Conservation (phyloP, 1,140 invertebrate species). For the Radopholus similis region DNA sequence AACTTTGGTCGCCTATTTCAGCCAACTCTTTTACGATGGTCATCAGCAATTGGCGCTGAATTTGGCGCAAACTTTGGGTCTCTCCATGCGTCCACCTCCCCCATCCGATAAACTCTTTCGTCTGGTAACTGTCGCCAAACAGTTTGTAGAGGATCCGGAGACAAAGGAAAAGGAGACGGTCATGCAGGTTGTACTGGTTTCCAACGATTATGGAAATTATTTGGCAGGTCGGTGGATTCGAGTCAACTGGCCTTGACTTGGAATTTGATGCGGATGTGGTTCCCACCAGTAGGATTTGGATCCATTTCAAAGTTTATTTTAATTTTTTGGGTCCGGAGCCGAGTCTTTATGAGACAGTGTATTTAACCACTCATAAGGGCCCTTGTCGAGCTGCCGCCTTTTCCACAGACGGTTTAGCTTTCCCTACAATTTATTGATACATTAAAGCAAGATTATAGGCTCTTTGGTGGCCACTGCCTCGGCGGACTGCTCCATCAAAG, state of each 20-base stretch:
- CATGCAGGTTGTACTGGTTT: background rate
- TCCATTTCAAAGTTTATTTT: constrained; percentile 64
- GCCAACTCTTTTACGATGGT: constrained; percentile 75
- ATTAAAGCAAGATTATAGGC: too few species aligned
- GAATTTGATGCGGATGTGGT: constrained; percentile 85
- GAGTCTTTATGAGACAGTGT: constrained; percentile 87
- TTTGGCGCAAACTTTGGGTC: constrained; percentile 72
- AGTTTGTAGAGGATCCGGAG: constrained; percentile 71
- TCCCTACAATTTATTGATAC: too few species aligned
- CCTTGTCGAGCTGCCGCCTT: constrained; percentile 90
- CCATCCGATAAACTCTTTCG: constrained; percentile 86
- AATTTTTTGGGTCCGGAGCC: constrained; percentile 14
- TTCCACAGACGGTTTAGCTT: constrained; percentile 73
- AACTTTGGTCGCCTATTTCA: constrained; percentile 62
- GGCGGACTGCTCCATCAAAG: constrained; percentile 95
- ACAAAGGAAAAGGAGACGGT: constrained; percentile 39
- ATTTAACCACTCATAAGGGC: constrained; percentile 96
- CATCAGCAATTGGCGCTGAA: constrained; percentile 81
- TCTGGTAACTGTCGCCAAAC: constrained; percentile 77
- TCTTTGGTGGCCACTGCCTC: constrained; percentile 95
- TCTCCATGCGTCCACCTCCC: constrained; percentile 77
- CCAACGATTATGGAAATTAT: constrained; percentile 43
- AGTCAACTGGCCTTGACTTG: constrained; percentile 71
- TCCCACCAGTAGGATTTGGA: constrained; percentile 75
- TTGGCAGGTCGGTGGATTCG: constrained; percentile 26